Percentiles rank a stretch among this genome's conserved stretches.
These are phyloP conservation scores for Apamea anceps DNA, from an alignment of 2,888 invertebrate species.

Conservation along the genomic window DNA sequence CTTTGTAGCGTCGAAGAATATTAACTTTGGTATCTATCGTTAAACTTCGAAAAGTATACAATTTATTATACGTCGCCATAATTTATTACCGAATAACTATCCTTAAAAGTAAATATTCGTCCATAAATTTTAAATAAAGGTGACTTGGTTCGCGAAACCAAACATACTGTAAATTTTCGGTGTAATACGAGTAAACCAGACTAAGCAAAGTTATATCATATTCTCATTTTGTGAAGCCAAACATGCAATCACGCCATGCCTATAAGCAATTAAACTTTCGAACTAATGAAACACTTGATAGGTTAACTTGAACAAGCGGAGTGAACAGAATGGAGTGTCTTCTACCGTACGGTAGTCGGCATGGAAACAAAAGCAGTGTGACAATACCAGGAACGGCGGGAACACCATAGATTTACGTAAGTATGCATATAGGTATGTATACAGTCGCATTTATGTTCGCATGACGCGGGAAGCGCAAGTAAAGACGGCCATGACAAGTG, in stretches of 20 bases:
- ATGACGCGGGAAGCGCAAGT: conserved; percentile 50
- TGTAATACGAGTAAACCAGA: conserved; percentile 19
- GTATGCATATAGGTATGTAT: neutral
- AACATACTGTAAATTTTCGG: conserved; percentile 24
- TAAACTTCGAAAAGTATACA: conserved; percentile 58
- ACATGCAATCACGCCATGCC: conserved; percentile 54
- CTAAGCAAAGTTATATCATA: conserved; percentile 36
- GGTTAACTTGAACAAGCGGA: conserved; percentile 58
- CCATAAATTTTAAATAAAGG: conserved; percentile 53
- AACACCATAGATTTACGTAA: conserved; percentile 33
- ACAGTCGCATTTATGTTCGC: conserved; percentile 43
- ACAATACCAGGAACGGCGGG: conserved; percentile 39
- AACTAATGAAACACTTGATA: conserved; percentile 62
- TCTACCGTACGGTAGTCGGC: conserved; percentile 32
- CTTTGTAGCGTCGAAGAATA: conserved; percentile 52
- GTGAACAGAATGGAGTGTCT: conserved; percentile 32
- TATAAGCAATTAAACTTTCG: conserved; percentile 62
- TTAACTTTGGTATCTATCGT: conserved; percentile 58
- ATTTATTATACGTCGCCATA: conserved; percentile 57
- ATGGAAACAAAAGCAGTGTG: conserved; percentile 46
- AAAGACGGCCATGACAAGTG: conserved; percentile 63
- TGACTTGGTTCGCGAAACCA: conserved; percentile 20
- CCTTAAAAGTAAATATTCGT: conserved; percentile 38
- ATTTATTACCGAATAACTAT: conserved; percentile 56
- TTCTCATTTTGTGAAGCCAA: conserved; percentile 49